Conservation (phyloP, 1,140 invertebrate genomes). For the Camponotus floridanus region DNA sequence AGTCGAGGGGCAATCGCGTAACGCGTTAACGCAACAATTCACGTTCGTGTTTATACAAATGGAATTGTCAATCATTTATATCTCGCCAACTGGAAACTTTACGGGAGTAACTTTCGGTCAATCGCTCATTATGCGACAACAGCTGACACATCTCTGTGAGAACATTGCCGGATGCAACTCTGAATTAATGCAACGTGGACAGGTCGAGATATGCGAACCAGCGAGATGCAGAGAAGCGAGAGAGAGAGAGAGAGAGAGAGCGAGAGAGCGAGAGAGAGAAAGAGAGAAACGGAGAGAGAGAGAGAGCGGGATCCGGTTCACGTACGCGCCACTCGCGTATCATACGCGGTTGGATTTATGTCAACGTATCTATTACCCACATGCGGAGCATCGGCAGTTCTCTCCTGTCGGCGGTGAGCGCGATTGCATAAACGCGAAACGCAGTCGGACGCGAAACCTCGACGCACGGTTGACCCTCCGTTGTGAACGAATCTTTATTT, state of each 20-base stretch:
- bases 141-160: slow-evolving; percentile 37
- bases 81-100: slow-evolving; percentile 16
- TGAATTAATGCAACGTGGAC: slow-evolving; percentile 55
- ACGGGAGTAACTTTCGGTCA: slow-evolving; percentile 37
- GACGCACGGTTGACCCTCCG: background rate
- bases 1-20: background rate
- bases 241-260: no score
- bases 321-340: slow-evolving; percentile 17
- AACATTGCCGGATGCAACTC: slow-evolving; percentile 20
- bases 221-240: background rate
- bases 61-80: background rate
- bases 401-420: slow-evolving; percentile 33
- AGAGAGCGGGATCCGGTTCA: background rate
- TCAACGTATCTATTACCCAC: slow-evolving; percentile 48
- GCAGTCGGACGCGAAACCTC: slow-evolving; percentile 53
- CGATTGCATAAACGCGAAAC: slow-evolving; percentile 38
- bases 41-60: slow-evolving; percentile 3
- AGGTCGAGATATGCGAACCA: slow-evolving; percentile 31
- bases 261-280: no score
- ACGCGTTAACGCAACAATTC: background rate
- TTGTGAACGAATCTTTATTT: slow-evolving; percentile 17
- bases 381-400: slow-evolving; percentile 13
- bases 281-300: background rate
- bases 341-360: slow-evolving; percentile 38
- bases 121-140: slow-evolving; percentile 56